Percentiles rank a stretch among this genome's conserved stretches.
Evolutionary conservation across 1,140 invertebrate species (phyloP).

Genomic region (Leptinotarsa lineolata): DNA sequence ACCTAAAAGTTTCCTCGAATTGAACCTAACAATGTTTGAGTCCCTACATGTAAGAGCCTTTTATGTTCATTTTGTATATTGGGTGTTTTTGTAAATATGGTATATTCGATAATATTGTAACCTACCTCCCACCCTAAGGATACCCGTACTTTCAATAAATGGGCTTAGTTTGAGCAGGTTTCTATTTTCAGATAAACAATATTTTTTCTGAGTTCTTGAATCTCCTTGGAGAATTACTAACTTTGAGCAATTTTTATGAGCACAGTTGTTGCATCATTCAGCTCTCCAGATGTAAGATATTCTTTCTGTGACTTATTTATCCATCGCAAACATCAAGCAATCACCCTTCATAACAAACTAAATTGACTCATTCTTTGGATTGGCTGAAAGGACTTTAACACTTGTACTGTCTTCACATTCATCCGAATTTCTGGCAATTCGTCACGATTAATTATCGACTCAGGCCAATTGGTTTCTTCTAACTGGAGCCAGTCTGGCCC

Average conservation of each 20-base stretch:
- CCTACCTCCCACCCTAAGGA: constrained; percentile 46
- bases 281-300: no score
- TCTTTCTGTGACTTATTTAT: no score
- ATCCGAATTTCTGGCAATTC: constrained; percentile 15
- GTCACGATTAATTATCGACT: neutral
- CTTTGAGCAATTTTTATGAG: constrained; percentile 24
- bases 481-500: constrained; percentile 32
- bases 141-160: constrained; percentile 39
- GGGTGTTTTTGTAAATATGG: constrained; percentile 34
- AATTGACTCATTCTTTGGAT: constrained; percentile 18
- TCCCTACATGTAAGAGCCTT: constrained; percentile 29
- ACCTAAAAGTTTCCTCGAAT: constrained; percentile 32
- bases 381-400: neutral
- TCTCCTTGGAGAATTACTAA: constrained; percentile 25
- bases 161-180: constrained; percentile 33
- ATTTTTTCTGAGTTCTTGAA: constrained; percentile 1
- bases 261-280: no score
- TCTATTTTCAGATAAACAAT: constrained; percentile 26
- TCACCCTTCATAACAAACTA: constrained; percentile 24
- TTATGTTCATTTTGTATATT: constrained; percentile 26
- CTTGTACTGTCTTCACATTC: constrained; percentile 5
- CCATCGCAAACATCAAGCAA: constrained; percentile 12
- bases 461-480: neutral
- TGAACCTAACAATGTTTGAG: constrained; percentile 23
- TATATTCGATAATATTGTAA: constrained; percentile 38